Evolutionary conservation across 2,888 invertebrate genomes (phyloP).

Genomic region (Cosmorhoe ocellata): DNA sequence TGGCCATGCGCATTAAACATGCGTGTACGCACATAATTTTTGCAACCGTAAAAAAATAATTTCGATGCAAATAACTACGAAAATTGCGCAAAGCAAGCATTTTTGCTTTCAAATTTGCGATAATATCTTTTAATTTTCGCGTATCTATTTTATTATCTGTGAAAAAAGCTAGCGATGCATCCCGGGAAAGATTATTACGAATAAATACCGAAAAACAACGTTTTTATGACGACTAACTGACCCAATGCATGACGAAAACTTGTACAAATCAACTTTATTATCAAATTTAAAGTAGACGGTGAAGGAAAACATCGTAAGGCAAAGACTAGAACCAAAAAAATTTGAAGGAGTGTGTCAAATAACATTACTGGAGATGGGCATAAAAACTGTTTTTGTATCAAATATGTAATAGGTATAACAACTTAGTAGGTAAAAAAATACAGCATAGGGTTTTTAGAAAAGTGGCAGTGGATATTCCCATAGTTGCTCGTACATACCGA

Average conservation of each 20-base stretch:
- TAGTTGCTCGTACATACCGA: slow-evolving; percentile 44
- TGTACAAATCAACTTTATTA: no score
- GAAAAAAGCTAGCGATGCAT: slow-evolving; percentile 71
- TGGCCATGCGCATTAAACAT: slow-evolving; percentile 65
- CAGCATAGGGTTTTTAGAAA: not conserved
- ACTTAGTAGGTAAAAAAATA: no score
- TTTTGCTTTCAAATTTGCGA: slow-evolving; percentile 64
- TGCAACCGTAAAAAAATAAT: slow-evolving; percentile 61
- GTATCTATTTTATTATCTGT: slow-evolving; percentile 35
- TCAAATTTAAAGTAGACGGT: no score
- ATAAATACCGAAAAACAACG: no score
- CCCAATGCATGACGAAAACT: no score
- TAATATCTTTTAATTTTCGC: slow-evolving; percentile 63
- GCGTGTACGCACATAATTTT: slow-evolving; percentile 66
- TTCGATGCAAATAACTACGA: slow-evolving; percentile 70
- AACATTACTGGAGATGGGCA: no score
- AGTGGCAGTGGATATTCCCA: slow-evolving; percentile 43
- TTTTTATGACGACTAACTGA: no score
- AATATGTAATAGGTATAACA: no score
- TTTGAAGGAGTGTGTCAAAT: no score
- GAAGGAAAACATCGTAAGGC: no score
- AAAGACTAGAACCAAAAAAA: no score
- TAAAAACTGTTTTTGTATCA: no score
- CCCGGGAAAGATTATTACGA: slow-evolving; percentile 46
- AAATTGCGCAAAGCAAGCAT: slow-evolving; percentile 61